These are phyloP conservation scores for Cassiopea xamachana DNA, from an alignment of 30 jellyfish, hydroid and myxozoan species.

Conservation along the genomic window DNA sequence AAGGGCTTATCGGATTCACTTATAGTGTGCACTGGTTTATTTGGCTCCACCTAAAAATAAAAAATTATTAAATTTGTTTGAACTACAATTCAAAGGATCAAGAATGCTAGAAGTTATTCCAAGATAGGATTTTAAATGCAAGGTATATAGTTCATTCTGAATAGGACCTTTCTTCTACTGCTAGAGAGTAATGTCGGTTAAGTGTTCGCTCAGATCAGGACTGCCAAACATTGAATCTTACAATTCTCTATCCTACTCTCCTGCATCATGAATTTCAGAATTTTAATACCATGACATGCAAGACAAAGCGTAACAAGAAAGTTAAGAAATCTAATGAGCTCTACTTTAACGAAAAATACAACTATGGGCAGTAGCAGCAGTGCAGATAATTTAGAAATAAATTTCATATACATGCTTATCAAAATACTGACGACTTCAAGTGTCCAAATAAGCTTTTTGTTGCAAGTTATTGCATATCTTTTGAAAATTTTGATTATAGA, in stretches of 20 bases:
- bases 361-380: not conserved
- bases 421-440: not conserved
- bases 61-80: not conserved
- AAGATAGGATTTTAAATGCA: not conserved
- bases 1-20: conserved; percentile 38
- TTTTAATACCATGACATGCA: not conserved
- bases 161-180: not conserved
- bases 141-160: not conserved
- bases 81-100: not conserved
- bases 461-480: not conserved
- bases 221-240: not conserved
- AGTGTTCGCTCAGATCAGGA: not conserved
- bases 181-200: not conserved
- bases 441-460: not conserved
- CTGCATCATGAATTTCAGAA: not conserved
- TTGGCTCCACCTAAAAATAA: conserved; percentile 19
- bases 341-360: not conserved
- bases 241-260: not conserved
- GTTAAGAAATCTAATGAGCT: not conserved
- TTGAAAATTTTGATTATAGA: not conserved
- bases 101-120: not conserved
- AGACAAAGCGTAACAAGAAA: not conserved
- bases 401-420: not conserved
- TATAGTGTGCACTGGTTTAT: not conserved
- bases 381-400: not conserved